phyloP scores from a whole-genome alignment of 2,888 invertebrate genomes.

The Penaeus monodon region DNA sequence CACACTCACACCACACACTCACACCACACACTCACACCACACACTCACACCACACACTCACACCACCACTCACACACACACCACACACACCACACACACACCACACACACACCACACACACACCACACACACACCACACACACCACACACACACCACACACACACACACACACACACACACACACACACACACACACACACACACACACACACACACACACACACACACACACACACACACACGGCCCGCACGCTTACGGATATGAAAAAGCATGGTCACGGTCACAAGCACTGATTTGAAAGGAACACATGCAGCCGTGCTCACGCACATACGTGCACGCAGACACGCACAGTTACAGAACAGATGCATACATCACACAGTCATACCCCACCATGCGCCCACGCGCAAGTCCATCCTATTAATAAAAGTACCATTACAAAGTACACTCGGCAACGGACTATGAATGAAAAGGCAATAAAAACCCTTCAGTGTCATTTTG shows the following conservation, averaged over 20 bases:
- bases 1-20: no score
- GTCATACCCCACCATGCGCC: no score
- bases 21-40: neutral
- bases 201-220: neutral
- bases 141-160: neutral
- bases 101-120: neutral
- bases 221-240: neutral
- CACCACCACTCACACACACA: constrained; percentile 4
- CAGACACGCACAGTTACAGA: no score
- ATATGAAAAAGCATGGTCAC: neutral
- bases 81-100: neutral
- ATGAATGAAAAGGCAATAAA: neutral
- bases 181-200: constrained; percentile 1
- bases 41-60: neutral
- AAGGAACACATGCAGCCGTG: no score
- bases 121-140: no score
- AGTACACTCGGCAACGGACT: neutral
- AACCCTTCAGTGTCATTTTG: neutral
- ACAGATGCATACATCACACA: no score
- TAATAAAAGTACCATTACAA: no score
- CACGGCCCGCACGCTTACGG: no score
- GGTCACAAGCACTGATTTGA: no score
- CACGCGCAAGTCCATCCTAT: no score
- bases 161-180: neutral
- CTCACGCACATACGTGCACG: no score